A percentile compares a stretch with the other conserved stretches of the same genome.
Evolutionary conservation across 30 jellyfish, hydroid and myxozoan species (phyloP).

Genomic region (Hydra vulgaris): DNA sequence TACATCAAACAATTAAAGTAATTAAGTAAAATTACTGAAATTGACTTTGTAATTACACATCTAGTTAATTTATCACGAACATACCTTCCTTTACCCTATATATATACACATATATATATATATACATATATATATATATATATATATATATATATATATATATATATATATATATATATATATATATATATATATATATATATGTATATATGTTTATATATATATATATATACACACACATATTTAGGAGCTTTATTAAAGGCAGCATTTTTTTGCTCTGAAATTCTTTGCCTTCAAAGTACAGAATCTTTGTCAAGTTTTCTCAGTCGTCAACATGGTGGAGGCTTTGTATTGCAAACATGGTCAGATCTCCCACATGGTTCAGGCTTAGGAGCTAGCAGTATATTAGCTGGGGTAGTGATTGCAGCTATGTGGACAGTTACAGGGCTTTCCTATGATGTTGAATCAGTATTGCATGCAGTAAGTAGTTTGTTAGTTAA

Average conservation of each 20-base stretch:
- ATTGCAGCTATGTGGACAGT: slow-evolving; percentile 88
- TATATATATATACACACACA: not conserved
- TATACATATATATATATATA: too few species aligned
- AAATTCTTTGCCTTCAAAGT: slow-evolving; percentile 27
- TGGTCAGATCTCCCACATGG: slow-evolving; percentile 97
- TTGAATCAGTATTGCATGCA: slow-evolving; percentile 74
- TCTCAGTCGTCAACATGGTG: slow-evolving; percentile 32
- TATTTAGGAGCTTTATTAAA: slow-evolving; percentile 78
- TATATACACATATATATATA: too few species aligned
- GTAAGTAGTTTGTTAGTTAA: slow-evolving; percentile 29
- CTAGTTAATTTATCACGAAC: too few species aligned
- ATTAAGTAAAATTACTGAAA: too few species aligned
- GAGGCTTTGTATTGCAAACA: slow-evolving; percentile 87
- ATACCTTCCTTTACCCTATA: too few species aligned
- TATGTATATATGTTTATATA: too few species aligned
- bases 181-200: too few species aligned
- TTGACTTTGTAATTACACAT: too few species aligned
- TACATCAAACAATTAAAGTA: too few species aligned
- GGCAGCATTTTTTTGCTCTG: slow-evolving; percentile 90
- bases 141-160: too few species aligned
- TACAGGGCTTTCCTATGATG: slow-evolving; percentile 66
- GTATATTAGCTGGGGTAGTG: slow-evolving; percentile 81
- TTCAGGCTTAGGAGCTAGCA: slow-evolving; percentile 97
- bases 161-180: too few species aligned
- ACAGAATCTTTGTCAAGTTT: slow-evolving; percentile 40